A percentile compares a stretch with the other conserved stretches of the same genome.
phyloP scores from a whole-genome alignment of 2,888 invertebrate genomes.

The Lepidonotus clava region DNA sequence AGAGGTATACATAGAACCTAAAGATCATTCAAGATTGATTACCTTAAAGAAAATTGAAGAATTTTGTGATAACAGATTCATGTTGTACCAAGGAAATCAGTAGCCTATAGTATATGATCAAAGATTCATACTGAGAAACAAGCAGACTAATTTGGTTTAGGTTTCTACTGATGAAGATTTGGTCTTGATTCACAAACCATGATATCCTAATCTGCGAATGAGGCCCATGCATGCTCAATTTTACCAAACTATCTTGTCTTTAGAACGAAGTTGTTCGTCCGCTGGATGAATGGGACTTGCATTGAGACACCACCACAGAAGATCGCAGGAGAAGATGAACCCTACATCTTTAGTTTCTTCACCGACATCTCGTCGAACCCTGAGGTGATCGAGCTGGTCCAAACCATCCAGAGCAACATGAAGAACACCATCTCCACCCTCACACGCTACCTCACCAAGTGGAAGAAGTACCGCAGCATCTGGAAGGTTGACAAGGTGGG shows the following conservation, averaged over 20 bases:
- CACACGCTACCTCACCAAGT: conserved; percentile 84
- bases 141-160: no score
- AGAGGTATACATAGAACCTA: no score
- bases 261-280: conserved; percentile 87
- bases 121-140: no score
- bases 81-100: no score
- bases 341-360: conserved; percentile 88
- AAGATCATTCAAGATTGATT: neutral
- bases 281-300: conserved; percentile 93
- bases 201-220: no score
- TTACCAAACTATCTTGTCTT: conserved; percentile 46
- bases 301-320: conserved; percentile 86
- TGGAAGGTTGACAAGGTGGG: conserved; percentile 80
- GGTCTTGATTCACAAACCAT: no score
- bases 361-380: conserved; percentile 88
- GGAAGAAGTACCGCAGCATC: conserved; percentile 79
- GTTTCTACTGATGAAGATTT: no score
- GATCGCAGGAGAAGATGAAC: conserved; percentile 84
- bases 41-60: no score
- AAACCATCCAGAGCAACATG: conserved; percentile 86
- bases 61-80: no score
- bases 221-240: no score
- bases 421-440: conserved; percentile 86
- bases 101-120: no score
- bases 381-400: conserved; percentile 85